Conservation (phyloP, 1,140 invertebrate genomes). For the Chymomyza costata region DNA sequence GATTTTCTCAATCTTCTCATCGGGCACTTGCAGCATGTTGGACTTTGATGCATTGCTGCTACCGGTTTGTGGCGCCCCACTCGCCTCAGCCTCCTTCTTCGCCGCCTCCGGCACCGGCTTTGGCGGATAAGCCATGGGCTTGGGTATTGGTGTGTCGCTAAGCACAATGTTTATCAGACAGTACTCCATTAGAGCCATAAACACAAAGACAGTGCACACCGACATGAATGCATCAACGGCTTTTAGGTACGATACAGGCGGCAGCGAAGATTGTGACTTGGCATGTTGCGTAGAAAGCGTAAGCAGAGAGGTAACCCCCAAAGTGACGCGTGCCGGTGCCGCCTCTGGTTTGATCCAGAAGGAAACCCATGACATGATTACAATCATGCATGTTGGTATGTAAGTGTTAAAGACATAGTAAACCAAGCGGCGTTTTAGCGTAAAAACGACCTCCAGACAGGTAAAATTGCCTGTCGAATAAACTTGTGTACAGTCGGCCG, state of each 20-base stretch:
- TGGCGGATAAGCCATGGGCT: conserved; percentile 71
- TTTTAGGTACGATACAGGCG: conserved; percentile 92
- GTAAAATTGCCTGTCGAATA: conserved; percentile 88
- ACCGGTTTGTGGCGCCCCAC: conserved; percentile 20
- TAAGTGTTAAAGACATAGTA: conserved; percentile 94
- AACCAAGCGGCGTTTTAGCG: conserved; percentile 87
- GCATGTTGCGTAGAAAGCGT: conserved; percentile 94
- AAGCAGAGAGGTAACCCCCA: conserved; percentile 92
- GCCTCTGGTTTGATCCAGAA: conserved; percentile 96
- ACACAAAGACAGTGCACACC: conserved; percentile 92
- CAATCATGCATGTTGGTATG: conserved; percentile 90
- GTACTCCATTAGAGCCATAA: conserved; percentile 95
- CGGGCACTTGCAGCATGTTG: conserved; percentile 52
- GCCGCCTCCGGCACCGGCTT: conserved; percentile 56
- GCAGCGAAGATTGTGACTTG: conserved; percentile 90
- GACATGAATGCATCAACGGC: conserved; percentile 95
- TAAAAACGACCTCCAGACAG: conserved; percentile 90
- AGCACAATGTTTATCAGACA: conserved; percentile 93
- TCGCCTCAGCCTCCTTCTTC: conserved; percentile 52
- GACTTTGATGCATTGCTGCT: conserved; percentile 26
- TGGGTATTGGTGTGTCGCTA: conserved; percentile 70
- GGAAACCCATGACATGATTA: conserved; percentile 94
- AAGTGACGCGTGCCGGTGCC: conserved; percentile 89
- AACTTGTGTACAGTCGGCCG: conserved; percentile 90
- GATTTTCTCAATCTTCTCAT: conserved; percentile 72